Evolutionary conservation across 2,797 vertebrate species (phyloP).

Genomic region (Oreochromis grahami): DNA sequence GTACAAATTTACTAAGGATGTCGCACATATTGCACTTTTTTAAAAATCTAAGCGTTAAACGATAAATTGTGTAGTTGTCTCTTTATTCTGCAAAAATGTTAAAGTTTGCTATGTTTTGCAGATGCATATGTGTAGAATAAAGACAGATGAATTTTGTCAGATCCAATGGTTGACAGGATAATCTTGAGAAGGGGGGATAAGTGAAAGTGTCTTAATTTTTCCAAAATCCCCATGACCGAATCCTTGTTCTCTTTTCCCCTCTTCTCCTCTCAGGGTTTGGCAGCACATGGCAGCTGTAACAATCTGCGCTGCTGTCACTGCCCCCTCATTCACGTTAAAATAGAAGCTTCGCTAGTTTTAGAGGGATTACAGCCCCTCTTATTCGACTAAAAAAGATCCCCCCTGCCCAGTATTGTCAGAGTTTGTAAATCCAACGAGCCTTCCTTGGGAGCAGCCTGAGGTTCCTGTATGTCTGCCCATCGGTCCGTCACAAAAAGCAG

Average conservation of each 20-base stretch:
- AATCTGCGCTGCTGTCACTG: constrained; percentile 73
- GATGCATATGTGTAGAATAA: neutral
- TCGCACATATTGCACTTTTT: neutral
- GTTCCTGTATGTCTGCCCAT: constrained; percentile 69
- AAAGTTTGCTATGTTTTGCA: neutral
- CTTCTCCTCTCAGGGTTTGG: constrained; percentile 80
- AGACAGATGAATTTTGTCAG: neutral
- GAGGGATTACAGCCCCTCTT: constrained; percentile 43
- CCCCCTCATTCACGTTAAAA: constrained; percentile 61
- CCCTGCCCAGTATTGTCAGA: constrained; percentile 51
- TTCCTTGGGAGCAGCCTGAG: constrained; percentile 75
- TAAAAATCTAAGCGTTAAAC: neutral
- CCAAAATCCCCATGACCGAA: constrained; percentile 67
- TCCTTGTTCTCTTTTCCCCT: constrained; percentile 75
- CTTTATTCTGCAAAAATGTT: constrained; percentile 7
- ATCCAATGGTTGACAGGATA: constrained; percentile 5
- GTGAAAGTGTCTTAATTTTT: constrained; percentile 65
- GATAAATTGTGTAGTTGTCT: neutral
- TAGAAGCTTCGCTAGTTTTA: constrained; percentile 55
- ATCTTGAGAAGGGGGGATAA: constrained; percentile 70
- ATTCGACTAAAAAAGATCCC: constrained; percentile 48
- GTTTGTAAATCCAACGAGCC: constrained; percentile 70
- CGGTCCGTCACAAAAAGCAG: constrained; percentile 60
- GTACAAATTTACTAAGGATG: constrained; percentile 11
- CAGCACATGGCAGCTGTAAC: constrained; percentile 76